Base-by-base conservation (phyloP, 2,888 invertebrate species). In the Watsonalla cultraria region DNA sequence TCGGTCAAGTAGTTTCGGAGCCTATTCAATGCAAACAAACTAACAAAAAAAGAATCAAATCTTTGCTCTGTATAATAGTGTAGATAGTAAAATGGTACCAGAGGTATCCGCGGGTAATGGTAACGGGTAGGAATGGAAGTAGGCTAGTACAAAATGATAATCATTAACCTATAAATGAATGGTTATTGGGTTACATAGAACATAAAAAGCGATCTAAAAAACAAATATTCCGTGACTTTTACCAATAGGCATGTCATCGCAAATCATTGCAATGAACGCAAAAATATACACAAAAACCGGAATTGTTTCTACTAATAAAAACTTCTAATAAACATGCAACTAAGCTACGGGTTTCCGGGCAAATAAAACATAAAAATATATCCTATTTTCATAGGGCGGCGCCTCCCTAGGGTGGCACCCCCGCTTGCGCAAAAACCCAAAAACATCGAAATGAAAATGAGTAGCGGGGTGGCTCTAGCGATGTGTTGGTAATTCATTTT, bases 371-470 rank as follows among this genome's bases (percentile, higher is more conserved):
- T 90, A 90, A 90, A 90, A 90, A 90, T 90, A 90, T 90, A 90
- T 90, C 90, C 90, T 90, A 90, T 90, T 90, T 90, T 90, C 89
- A 90, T 90, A 89, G 90, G 90, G 88, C 82, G 91, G 81, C 74
- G 80, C 70, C 64, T 58, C 46, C 64, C 57, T 62, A 66, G 63
- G 54, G 59, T 65, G 70, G 71, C 70, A 62, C 66, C 74, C 70
- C 84, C 77, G 76, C 78, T 86, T 90, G 90, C 90, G 91, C 91
- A 91, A 91, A 91, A 91, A 91, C 91, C 90, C 90, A 86, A 91
- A 91, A 91, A 91, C 91, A 91, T 90, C 90, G 89, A 89, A 90
- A 89, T 90, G 90, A 90, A 90, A 91, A 90, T 91, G 90, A 91
- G 90, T 89, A 86, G 83, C 73, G 75, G 83, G 86, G 87, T 73